Percentiles rank a stretch among this genome's conserved stretches.
phyloP scores from a whole-genome alignment of 1,140 invertebrate genomes.

The Eufriesea mexicana region DNA sequence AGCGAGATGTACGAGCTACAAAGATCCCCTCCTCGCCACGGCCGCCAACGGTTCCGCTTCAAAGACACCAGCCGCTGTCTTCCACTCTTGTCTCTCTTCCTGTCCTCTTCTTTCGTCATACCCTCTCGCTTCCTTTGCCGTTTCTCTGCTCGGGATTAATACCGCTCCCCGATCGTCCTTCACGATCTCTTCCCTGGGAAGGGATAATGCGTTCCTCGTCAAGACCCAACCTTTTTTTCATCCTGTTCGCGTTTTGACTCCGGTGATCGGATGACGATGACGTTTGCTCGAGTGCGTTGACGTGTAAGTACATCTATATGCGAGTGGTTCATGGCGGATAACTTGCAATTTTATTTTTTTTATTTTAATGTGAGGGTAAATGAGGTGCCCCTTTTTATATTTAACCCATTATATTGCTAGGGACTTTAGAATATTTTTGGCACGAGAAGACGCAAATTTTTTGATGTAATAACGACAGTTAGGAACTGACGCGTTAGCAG shows the following conservation, averaged over 20 bases:
- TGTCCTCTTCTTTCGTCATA: background rate
- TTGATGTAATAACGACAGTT: too few relatives aligned
- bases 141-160: conserved; percentile 51
- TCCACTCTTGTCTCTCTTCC: conserved; percentile 31
- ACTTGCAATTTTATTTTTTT: too few relatives aligned
- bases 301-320: too few relatives aligned
- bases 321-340: too few relatives aligned
- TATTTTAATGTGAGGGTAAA: too few relatives aligned
- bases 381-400: too few relatives aligned
- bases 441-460: too few relatives aligned
- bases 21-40: conserved; percentile 62
- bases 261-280: background rate
- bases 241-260: background rate
- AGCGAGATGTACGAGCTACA: conserved; percentile 75
- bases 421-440: too few relatives aligned
- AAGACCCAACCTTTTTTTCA: background rate
- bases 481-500: too few relatives aligned
- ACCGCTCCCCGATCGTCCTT: conserved; percentile 27
- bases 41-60: conserved; percentile 41
- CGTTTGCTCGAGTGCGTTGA: too few relatives aligned
- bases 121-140: conserved; percentile 19
- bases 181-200: background rate
- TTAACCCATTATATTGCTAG: too few relatives aligned
- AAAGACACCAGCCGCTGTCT: conserved; percentile 38
- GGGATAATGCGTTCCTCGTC: conserved; percentile 2